Percentiles rank a stretch among this genome's conserved stretches.
Evolutionary conservation across 1,140 invertebrate species (phyloP).

Genomic region (Scylla paramamosain): DNA sequence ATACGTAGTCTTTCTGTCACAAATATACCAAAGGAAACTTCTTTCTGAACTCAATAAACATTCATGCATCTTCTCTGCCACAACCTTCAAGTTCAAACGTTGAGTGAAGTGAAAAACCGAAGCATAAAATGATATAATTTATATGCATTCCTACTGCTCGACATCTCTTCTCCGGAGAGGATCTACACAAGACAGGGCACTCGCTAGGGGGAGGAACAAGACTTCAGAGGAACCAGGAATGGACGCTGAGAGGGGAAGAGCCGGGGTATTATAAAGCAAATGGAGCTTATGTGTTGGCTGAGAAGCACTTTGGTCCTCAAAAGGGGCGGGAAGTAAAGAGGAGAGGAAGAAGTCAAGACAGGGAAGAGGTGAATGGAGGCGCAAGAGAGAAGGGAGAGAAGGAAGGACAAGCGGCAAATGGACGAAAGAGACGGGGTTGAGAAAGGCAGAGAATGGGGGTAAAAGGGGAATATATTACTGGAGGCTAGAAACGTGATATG

Average conservation of each 20-base stretch:
- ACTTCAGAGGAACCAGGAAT: constrained; percentile 8
- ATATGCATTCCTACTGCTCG: not conserved
- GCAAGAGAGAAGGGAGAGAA: not conserved
- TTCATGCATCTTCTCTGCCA: not conserved
- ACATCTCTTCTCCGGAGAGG: not conserved
- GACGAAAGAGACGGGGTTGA: not conserved
- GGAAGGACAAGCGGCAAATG: not conserved
- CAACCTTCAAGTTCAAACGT: not conserved
- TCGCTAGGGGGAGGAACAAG: not conserved
- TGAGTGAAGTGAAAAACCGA: not conserved
- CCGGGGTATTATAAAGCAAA: constrained; percentile 5
- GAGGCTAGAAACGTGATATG: not conserved
- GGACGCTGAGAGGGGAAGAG: constrained; percentile 17
- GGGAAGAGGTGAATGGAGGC: not conserved
- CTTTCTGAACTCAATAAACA: not conserved
- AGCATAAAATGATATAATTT: not conserved
- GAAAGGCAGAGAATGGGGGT: not conserved
- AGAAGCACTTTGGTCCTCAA: constrained; percentile 12
- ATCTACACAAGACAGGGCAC: not conserved
- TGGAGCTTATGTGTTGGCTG: constrained; percentile 12
- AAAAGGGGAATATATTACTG: not conserved
- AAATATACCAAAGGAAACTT: not conserved
- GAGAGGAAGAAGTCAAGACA: constrained; percentile 3
- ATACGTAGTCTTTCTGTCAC: no score
- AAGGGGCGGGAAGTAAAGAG: constrained; percentile 18